A percentile compares a stretch with the other conserved stretches of the same genome.
phyloP scores from a whole-genome alignment of 2,113 vertebrate species.

The Girardinichthys multiradiatus region DNA sequence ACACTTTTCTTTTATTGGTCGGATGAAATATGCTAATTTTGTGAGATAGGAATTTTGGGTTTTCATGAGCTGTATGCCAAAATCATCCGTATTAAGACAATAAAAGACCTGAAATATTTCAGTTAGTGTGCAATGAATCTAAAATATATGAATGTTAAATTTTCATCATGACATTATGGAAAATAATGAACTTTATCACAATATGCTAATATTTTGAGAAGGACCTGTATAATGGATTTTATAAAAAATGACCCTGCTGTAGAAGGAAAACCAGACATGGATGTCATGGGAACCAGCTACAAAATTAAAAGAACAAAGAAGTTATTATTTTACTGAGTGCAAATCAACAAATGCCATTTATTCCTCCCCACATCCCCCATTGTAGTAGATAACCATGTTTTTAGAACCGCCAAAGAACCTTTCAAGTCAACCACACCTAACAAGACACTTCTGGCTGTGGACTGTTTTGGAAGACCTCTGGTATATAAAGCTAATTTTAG shows the following conservation, averaged over 20 bases:
- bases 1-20: too few species aligned
- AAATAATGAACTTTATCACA: too few species aligned
- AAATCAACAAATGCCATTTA: neutral
- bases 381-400: neutral
- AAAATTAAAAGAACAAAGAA: neutral
- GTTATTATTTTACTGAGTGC: neutral
- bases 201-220: too few species aligned
- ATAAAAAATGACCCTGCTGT: constrained; percentile 20
- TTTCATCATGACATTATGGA: too few species aligned
- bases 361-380: neutral
- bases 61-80: too few species aligned
- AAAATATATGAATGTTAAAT: too few species aligned
- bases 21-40: too few species aligned
- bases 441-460: neutral
- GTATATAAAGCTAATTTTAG: neutral
- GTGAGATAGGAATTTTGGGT: too few species aligned
- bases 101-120: too few species aligned
- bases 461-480: too few species aligned
- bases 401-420: neutral
- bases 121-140: too few species aligned
- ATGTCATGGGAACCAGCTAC: constrained; percentile 4
- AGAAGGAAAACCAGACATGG: constrained; percentile 10
- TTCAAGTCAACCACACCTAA: neutral
- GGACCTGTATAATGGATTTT: neutral
- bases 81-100: too few species aligned